phyloP scores from a whole-genome alignment of 2,113 vertebrate genomes.

The Turnix velox region DNA sequence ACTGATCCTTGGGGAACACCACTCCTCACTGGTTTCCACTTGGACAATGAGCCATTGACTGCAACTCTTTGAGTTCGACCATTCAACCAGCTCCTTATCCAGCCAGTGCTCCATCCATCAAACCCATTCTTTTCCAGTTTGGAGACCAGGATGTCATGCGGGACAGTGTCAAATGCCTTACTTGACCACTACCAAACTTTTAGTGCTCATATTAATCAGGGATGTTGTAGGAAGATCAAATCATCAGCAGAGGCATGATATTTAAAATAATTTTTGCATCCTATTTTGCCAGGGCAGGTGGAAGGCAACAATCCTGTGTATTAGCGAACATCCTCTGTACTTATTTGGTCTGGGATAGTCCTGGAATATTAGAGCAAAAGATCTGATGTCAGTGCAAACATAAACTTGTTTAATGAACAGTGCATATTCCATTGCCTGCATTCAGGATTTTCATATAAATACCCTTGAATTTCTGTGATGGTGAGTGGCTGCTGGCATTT shows the following conservation, averaged over 20 bases:
- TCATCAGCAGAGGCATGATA: not conserved
- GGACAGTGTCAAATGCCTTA: too few species aligned
- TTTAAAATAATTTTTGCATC: not conserved
- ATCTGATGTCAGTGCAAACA: accelerated
- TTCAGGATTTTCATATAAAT: not conserved
- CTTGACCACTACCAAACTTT: not conserved
- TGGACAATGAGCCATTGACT: too few species aligned
- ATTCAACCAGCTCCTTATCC: too few species aligned
- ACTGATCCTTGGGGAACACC: too few species aligned
- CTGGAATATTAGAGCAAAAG: not conserved
- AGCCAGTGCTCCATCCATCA: too few species aligned
- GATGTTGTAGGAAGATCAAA: not conserved
- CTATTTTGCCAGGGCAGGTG: not conserved
- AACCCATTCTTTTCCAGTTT: too few species aligned
- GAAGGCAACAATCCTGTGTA: not conserved
- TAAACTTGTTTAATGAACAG: not conserved
- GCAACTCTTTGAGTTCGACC: too few species aligned
- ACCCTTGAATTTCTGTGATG: not conserved
- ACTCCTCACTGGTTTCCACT: too few species aligned
- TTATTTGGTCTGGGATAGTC: not conserved
- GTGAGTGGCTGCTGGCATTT: not conserved
- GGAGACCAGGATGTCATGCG: too few species aligned
- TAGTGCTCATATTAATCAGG: not conserved
- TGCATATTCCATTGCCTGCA: not conserved
- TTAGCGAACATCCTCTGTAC: not conserved